Base-by-base conservation (phyloP, 2,113 vertebrate species). In the Hymenochirus boettgeri region DNA sequence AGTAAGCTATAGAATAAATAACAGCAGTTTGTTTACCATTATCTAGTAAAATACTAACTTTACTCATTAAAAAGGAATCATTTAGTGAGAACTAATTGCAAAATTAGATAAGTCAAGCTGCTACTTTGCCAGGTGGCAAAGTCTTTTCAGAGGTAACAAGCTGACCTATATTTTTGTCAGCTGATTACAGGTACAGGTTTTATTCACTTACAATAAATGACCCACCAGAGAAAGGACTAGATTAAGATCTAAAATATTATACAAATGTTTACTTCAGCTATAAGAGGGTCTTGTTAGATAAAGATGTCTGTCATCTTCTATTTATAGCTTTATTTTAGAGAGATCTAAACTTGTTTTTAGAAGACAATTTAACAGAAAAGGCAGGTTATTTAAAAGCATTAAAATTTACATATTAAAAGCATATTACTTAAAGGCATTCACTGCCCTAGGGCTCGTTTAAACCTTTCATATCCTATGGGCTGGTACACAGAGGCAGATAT, bases 301-400 rank as follows among this genome's bases (percentile, higher is more conserved):
- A 70, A 48, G 69, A 74, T 78, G 70, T 79, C 31, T 9, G 46
- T 18, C 17, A 27, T n/a, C n/a, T n/a, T n/a, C n/a, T n/a, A n/a
- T n/a, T n/a, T n/a, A n/a, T n/a, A n/a, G n/a, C n/a, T n/a, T n/a
- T n/a, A n/a, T n/a, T n/a, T n/a, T n/a, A n/a, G n/a, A n/a, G n/a
- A n/a, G n/a, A n/a, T n/a, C n/a, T n/a, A n/a, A n/a, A n/a, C n/a
- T n/a, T n/a, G n/a, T n/a, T n/a, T n/a, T n/a, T n/a, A n/a, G n/a
- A n/a, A n/a, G n/a, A n/a, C n/a, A n/a, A n/a, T n/a, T n/a, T n/a
- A n/a, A n/a, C n/a, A n/a, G n/a, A n/a, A n/a, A n/a, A n/a, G n/a
- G n/a, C n/a, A n/a, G n/a, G n/a, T n/a, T n/a, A n/a, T n/a, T n/a
- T n/a, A n/a, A n/a, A n/a, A n/a, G n/a, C n/a, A n/a, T n/a, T n/a